phyloP scores from a whole-genome alignment of 2,888 invertebrate species.

The Drosophila anomelani region DNA sequence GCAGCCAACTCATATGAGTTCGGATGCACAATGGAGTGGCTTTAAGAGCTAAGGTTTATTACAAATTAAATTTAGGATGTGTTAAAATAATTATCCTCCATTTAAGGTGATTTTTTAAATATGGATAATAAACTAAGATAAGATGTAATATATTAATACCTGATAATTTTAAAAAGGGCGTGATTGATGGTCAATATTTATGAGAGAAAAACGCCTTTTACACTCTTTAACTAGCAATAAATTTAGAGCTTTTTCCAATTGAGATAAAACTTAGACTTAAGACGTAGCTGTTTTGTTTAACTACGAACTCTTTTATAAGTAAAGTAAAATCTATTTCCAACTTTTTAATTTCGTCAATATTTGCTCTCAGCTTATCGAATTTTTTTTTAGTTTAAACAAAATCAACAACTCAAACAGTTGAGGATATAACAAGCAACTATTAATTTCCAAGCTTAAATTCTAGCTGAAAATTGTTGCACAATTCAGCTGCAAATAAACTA shows the following conservation, averaged over 20 bases:
- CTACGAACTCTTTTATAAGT: not conserved
- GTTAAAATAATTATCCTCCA: not conserved
- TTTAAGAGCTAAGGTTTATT: not conserved
- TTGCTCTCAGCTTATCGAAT: slow-evolving; percentile 5
- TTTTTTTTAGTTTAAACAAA: slow-evolving; percentile 4
- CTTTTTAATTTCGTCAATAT: not conserved
- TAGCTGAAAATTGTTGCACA: not conserved
- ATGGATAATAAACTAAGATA: not conserved
- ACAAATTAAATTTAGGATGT: not conserved
- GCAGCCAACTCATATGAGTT: too few relatives aligned
- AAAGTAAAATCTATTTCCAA: not conserved
- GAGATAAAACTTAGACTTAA: not conserved
- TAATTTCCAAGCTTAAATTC: not conserved
- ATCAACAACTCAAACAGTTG: slow-evolving; percentile 9
- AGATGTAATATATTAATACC: not conserved
- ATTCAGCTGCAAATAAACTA: not conserved
- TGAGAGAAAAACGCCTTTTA: not conserved
- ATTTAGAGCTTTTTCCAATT: not conserved
- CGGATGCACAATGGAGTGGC: not conserved
- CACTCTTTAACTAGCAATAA: not conserved
- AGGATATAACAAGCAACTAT: slow-evolving; percentile 9
- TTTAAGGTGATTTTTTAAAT: not conserved
- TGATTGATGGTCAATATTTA: not conserved
- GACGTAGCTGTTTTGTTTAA: not conserved
- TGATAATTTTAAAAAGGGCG: not conserved